Evolutionary conservation across 2,888 invertebrate species (phyloP).

Genomic region (Melieria crassipennis): DNA sequence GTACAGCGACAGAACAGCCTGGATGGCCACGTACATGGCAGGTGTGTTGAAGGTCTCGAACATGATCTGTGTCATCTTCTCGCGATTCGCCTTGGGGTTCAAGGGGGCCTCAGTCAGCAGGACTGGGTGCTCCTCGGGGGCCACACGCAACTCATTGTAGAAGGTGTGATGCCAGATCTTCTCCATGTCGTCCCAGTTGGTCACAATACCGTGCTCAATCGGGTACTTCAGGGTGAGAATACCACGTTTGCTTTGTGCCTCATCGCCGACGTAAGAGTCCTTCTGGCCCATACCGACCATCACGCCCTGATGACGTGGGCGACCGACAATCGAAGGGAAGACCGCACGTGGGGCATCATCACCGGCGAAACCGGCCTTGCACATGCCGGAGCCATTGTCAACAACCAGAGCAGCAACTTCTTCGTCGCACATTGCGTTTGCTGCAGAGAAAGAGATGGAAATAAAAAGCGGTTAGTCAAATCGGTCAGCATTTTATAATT

Average conservation of each 20-base stretch:
- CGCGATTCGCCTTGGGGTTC: slow-evolving; percentile 88
- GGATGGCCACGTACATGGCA: slow-evolving; percentile 94
- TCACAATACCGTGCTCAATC: slow-evolving; percentile 97
- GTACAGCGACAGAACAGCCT: slow-evolving; percentile 92
- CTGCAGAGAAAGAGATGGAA: slow-evolving; percentile 46
- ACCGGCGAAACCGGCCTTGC: slow-evolving; percentile 93
- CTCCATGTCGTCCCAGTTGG: slow-evolving; percentile 99
- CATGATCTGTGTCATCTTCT: slow-evolving; percentile 95
- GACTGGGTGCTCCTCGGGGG: slow-evolving; percentile 92
- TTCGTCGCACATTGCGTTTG: slow-evolving; percentile 88
- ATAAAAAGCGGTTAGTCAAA: slow-evolving; percentile 25
- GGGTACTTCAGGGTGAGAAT: slow-evolving; percentile 96
- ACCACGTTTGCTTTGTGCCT: slow-evolving; percentile 86
- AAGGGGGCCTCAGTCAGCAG: slow-evolving; percentile 88
- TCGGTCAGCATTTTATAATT: background rate
- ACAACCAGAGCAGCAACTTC: slow-evolving; percentile 94
- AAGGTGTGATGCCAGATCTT: slow-evolving; percentile 99
- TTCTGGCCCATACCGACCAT: slow-evolving; percentile 96
- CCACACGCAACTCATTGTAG: slow-evolving; percentile 97
- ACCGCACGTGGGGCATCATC: slow-evolving; percentile 90
- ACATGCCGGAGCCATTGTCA: slow-evolving; percentile 94
- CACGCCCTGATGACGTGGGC: slow-evolving; percentile 87
- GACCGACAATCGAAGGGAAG: slow-evolving; percentile 90
- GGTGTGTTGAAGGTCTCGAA: slow-evolving; percentile 94
- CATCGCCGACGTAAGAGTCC: slow-evolving; percentile 87